Evolutionary conservation across 2,113 vertebrate genomes (phyloP).

Genomic region (Hemiprocne comata): DNA sequence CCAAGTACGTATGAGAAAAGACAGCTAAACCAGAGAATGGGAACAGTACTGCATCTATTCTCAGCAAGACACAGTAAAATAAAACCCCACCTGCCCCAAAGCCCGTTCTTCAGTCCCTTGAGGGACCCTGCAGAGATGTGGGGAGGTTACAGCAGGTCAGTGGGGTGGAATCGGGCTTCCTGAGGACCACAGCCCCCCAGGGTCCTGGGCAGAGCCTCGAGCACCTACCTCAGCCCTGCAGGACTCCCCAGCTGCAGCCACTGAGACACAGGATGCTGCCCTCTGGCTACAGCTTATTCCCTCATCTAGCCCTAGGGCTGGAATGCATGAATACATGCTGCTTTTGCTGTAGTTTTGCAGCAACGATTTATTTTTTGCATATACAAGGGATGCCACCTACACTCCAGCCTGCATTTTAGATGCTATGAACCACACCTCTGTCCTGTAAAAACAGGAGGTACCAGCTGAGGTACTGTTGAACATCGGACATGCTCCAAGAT

Average conservation of each 20-base stretch:
- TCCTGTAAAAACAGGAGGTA: background rate
- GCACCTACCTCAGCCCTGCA: background rate
- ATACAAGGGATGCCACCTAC: background rate
- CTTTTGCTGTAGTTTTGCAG: background rate
- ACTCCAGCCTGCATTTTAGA: background rate
- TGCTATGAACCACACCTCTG: background rate
- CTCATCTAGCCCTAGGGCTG: background rate
- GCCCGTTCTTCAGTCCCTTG: background rate
- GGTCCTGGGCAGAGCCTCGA: background rate
- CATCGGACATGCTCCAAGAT: background rate
- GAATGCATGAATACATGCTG: accelerated
- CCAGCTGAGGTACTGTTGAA: background rate
- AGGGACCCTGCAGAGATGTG: background rate
- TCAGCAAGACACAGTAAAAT: background rate
- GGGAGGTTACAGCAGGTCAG: background rate
- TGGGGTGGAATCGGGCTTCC: background rate
- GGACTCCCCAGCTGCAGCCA: background rate
- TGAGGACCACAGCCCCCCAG: background rate
- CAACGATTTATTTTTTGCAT: background rate
- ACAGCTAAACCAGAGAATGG: background rate
- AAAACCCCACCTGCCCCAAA: background rate
- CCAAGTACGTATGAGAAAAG: background rate
- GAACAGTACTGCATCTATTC: background rate
- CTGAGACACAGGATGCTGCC: background rate
- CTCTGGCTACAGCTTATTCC: background rate